Base-by-base conservation (phyloP, 2,888 invertebrate genomes). In the Lasioglossum lativentre region DNA sequence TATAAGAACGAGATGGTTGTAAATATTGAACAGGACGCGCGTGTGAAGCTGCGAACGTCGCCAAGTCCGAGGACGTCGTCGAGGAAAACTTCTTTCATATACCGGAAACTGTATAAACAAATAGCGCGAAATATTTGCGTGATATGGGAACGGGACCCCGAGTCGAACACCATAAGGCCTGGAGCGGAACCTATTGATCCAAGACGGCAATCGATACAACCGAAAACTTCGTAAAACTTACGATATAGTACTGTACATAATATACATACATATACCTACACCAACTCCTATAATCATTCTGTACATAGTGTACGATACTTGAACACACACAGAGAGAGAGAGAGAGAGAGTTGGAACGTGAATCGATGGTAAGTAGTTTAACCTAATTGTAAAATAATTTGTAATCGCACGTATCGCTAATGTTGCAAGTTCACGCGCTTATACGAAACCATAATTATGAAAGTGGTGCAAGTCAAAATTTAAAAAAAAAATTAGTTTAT, bases 161-260 rank as follows among this genome's bases (percentile, higher is more conserved):
- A 86, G 42, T 73, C 56, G 14, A 90, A 83, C 78, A 92, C 92
- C 12, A 86, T 89, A 30, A 88, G 92, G 77, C 92, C 93, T 10
- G 91, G 90, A 72, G 90, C 93, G 23, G 91, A 92, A 59, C 81
- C 88, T 23, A 66, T 86, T 66, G 71, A 82, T 75, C 90, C 90
- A 6, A 83, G 89, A 45, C 40, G 34, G 52, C 42, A 59, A 47
- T 56, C 63, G 66, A 23, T 63, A 38, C 42, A 74, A 74, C 56
- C 79, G 59, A 79, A 74, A 70, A 66, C 34, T 40, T 56, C 40
- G 34, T 80, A 30, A 63, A 23, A 45, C 19, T 16, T 68, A 4
- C 40, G 23, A 14, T 63, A n/a, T 8, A 34, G 34, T 2, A 45
- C 30, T 76, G 76, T 76, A 76, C 16, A 76, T 76, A 2, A 34